Conservation (phyloP, 2,113 vertebrate species). For the Orthonyx spaldingii region DNA sequence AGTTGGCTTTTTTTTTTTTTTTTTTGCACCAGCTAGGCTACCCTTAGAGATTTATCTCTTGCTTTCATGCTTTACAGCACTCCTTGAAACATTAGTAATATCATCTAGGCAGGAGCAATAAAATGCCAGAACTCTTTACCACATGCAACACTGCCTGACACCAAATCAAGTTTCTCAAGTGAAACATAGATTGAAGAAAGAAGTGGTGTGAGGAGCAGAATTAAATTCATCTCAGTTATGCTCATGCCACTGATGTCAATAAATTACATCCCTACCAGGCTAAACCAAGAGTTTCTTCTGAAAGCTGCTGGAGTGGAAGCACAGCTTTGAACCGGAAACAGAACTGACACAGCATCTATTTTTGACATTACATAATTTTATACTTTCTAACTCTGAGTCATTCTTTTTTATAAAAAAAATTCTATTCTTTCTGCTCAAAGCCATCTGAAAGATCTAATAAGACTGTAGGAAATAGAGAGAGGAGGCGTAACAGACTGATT, state of each 20-base stretch:
- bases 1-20: background rate
- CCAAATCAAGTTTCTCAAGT: conserved; percentile 40
- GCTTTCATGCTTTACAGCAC: conserved; percentile 37
- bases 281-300: background rate
- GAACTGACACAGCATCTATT: background rate
- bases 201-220: background rate
- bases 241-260: conserved; percentile 2
- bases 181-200: conserved; percentile 32
- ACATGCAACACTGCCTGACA: conserved; percentile 26
- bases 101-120: conserved; percentile 31
- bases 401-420: background rate
- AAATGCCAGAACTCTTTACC: conserved; percentile 30
- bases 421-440: background rate
- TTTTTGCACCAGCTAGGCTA: background rate
- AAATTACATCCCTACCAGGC: background rate
- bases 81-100: conserved; percentile 51
- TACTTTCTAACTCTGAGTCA: background rate
- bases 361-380: background rate
- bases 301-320: background rate
- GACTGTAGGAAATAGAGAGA: background rate
- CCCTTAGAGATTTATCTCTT: conserved; percentile 41
- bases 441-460: background rate
- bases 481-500: background rate
- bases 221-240: conserved; percentile 22
- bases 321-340: background rate